These are phyloP conservation scores for Rhyzopertha dominica DNA, from an alignment of 1,140 invertebrate genomes.

Conservation along the genomic window DNA sequence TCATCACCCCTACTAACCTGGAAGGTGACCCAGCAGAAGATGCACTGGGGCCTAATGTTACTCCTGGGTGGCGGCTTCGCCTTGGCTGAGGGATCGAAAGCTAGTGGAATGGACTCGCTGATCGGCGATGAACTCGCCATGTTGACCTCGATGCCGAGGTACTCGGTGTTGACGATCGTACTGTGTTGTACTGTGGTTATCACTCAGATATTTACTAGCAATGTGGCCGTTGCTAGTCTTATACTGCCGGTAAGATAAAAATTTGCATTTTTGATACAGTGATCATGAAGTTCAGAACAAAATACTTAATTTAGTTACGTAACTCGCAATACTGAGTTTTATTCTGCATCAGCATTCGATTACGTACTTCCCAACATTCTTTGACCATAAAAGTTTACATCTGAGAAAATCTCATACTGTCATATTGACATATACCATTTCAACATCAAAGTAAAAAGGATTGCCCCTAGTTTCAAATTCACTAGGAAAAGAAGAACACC, in stretches of 20 bases:
- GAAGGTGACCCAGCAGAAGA: constrained; percentile 64
- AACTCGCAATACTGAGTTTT: too few species aligned
- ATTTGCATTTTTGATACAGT: constrained; percentile 54
- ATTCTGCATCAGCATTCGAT: too few species aligned
- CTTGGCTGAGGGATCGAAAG: constrained; percentile 18
- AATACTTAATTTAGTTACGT: too few species aligned
- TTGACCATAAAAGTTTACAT: too few species aligned
- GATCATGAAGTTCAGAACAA: too few species aligned
- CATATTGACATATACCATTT: too few species aligned
- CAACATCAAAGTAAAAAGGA: too few species aligned
- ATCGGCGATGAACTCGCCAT: constrained; percentile 49
- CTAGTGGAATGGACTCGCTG: constrained; percentile 15
- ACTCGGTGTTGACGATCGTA: constrained; percentile 45
- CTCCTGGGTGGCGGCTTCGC: constrained; percentile 47
- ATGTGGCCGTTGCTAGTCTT: constrained; percentile 60
- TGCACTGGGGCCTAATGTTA: constrained; percentile 68
- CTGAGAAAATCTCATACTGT: too few species aligned
- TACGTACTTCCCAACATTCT: too few species aligned
- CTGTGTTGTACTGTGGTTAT: constrained; percentile 50
- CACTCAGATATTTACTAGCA: constrained; percentile 61
- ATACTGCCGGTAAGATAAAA: constrained; percentile 59
- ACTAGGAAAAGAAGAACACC: too few species aligned
- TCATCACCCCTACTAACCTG: constrained; percentile 63
- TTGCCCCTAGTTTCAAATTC: too few species aligned
- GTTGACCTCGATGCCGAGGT: constrained; percentile 38